phyloP scores from a whole-genome alignment of 2,113 vertebrate species.

The Entelurus aequoreus region DNA sequence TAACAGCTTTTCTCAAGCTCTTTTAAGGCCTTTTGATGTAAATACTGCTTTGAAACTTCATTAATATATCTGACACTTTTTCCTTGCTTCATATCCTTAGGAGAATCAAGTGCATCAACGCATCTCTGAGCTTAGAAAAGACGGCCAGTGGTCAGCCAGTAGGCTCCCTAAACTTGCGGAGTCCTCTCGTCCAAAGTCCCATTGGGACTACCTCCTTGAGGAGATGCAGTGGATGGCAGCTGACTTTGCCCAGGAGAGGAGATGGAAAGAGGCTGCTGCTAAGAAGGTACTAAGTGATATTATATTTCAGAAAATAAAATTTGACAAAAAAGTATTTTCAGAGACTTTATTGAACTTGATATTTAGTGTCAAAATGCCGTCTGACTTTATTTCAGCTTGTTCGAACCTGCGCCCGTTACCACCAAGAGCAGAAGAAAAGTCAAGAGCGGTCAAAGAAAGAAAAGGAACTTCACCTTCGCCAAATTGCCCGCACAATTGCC shows the following conservation, averaged over 20 bases:
- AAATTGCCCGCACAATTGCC: conserved; percentile 84
- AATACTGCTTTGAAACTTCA: no score
- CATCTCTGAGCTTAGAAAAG: conserved; percentile 86
- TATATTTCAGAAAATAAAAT: not conserved
- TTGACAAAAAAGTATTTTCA: not conserved
- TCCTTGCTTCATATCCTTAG: conserved; percentile 52
- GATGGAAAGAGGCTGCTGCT: conserved; percentile 94
- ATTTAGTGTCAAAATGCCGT: conserved; percentile 1
- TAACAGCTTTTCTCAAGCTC: no score
- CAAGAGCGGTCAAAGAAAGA: conserved; percentile 78
- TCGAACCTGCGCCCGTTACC: conserved; percentile 85
- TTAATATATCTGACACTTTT: not conserved
- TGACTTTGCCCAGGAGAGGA: conserved; percentile 94
- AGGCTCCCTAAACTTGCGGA: conserved; percentile 91
- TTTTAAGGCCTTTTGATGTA: no score
- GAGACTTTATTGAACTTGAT: not conserved
- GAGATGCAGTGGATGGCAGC: conserved; percentile 99
- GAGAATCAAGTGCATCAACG: conserved; percentile 88
- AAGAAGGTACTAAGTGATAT: conserved; percentile 80
- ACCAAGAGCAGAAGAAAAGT: conserved; percentile 80
- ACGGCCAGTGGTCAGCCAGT: conserved; percentile 90
- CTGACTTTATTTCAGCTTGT: conserved; percentile 73
- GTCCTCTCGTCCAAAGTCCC: conserved; percentile 84
- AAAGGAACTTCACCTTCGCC: conserved; percentile 78
- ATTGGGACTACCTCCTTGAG: conserved; percentile 97